A percentile compares a stretch with the other conserved stretches of the same genome.
phyloP scores from a whole-genome alignment of 2,113 vertebrate genomes.

The Leuciscus idus region DNA sequence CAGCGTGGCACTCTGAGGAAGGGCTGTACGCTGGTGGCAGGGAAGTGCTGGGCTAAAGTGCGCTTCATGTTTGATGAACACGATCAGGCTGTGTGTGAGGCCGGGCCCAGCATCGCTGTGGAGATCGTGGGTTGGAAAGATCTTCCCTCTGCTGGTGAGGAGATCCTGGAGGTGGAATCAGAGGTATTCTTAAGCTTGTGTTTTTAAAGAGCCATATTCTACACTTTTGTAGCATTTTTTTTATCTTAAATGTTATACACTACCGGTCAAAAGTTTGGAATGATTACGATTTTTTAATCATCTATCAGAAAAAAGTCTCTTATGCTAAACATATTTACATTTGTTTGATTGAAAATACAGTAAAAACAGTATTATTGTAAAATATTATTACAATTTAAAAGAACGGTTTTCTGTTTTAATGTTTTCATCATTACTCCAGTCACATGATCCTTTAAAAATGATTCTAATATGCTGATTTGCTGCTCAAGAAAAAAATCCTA shows the following conservation, averaged over 20 bases:
- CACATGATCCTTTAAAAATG: neutral
- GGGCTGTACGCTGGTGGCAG: slow-evolving; percentile 88
- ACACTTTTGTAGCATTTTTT: neutral
- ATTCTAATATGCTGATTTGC: neutral
- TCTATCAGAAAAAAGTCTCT: neutral
- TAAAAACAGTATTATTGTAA: neutral
- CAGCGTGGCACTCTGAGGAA: slow-evolving; percentile 88
- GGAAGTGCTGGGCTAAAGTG: slow-evolving; percentile 91
- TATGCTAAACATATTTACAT: neutral
- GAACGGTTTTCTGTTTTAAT: neutral
- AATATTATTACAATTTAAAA: neutral
- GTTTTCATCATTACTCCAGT: neutral
- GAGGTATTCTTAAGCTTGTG: slow-evolving; percentile 78
- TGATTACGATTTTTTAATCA: neutral
- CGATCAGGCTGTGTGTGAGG: slow-evolving; percentile 72
- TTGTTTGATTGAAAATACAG: neutral
- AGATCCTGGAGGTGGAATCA: slow-evolving; percentile 92
- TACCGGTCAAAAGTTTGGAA: neutral
- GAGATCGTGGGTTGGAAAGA: slow-evolving; percentile 94
- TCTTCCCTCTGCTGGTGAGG: slow-evolving; percentile 88
- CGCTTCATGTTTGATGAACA: slow-evolving; percentile 91
- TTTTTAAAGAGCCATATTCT: neutral
- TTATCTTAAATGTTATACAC: neutral
- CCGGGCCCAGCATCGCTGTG: slow-evolving; percentile 82
- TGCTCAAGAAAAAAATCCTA: neutral